Conservation (phyloP, 1,140 invertebrate species). For the Cotesia chilonis region DNA sequence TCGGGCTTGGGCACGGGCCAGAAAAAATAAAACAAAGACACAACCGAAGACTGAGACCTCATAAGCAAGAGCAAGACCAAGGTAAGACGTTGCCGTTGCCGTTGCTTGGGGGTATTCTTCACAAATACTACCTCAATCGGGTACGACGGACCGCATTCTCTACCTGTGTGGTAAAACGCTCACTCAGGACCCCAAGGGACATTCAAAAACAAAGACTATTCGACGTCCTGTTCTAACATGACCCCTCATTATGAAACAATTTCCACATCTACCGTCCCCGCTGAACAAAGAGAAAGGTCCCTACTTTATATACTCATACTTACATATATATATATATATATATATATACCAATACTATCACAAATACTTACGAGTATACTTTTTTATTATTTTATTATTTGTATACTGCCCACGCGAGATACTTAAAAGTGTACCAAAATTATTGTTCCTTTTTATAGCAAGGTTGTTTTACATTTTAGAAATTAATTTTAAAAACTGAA, state of each 20-base stretch:
- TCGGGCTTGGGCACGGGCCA: not conserved
- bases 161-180: conserved; percentile 60
- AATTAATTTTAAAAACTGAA: not conserved
- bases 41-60: not conserved
- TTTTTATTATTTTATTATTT: too few species aligned
- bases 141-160: conserved; percentile 55
- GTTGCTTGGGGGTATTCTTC: conserved; percentile 39
- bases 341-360: not conserved
- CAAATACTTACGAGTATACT: too few species aligned
- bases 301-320: not conserved
- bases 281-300: conserved; percentile 12
- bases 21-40: conserved; percentile 8
- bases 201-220: conserved; percentile 60
- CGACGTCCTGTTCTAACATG: conserved; percentile 54
- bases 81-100: not conserved
- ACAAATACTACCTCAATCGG: conserved; percentile 42
- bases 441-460: not conserved
- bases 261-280: conserved; percentile 42
- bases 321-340: not conserved
- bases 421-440: conserved; percentile 13
- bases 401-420: not conserved
- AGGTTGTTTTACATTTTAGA: not conserved
- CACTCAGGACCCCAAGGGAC: conserved; percentile 54
- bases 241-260: conserved; percentile 59
- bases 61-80: conserved; percentile 6